These are phyloP conservation scores for Yponomeuta cagnagella DNA, from an alignment of 2,888 invertebrate genomes.

Conservation along the genomic window DNA sequence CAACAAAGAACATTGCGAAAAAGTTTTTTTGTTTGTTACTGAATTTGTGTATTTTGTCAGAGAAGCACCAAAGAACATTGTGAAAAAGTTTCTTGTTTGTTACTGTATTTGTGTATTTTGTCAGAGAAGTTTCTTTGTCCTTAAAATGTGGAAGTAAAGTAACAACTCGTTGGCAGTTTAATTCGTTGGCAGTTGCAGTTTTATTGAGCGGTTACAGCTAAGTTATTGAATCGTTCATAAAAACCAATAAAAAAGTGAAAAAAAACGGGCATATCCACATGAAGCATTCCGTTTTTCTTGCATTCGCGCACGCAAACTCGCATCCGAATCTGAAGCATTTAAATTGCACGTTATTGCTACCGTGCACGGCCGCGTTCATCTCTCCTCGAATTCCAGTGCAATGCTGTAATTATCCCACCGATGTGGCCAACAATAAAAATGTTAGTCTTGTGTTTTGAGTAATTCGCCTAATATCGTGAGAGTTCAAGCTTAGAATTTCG, in stretches of 20 bases:
- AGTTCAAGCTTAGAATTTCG: conserved; percentile 36
- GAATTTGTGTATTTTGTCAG: too few species aligned
- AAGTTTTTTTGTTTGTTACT: too few species aligned
- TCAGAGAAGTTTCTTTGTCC: too few species aligned
- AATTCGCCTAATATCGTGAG: conserved; percentile 59
- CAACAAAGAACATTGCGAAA: too few species aligned
- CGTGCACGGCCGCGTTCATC: conserved; percentile 55
- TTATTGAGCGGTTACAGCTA: not conserved
- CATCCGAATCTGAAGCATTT: conserved; percentile 60
- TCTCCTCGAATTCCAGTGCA: conserved; percentile 55
- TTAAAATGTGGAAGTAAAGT: too few species aligned
- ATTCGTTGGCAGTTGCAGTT: not conserved
- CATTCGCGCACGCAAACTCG: conserved; percentile 31
- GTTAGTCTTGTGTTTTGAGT: conserved; percentile 27
- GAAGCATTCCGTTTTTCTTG: conserved; percentile 18
- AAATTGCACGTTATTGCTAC: conserved; percentile 74
- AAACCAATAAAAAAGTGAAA: not conserved
- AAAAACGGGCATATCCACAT: not conserved
- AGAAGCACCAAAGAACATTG: too few species aligned
- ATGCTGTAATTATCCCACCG: conserved; percentile 65
- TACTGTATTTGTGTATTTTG: too few species aligned
- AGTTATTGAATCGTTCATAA: not conserved
- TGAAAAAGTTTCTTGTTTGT: too few species aligned
- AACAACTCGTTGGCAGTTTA: not conserved
- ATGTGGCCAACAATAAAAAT: conserved; percentile 64